Conservation (phyloP, 2,797 vertebrate genomes). For the Semotilus atromaculatus region DNA sequence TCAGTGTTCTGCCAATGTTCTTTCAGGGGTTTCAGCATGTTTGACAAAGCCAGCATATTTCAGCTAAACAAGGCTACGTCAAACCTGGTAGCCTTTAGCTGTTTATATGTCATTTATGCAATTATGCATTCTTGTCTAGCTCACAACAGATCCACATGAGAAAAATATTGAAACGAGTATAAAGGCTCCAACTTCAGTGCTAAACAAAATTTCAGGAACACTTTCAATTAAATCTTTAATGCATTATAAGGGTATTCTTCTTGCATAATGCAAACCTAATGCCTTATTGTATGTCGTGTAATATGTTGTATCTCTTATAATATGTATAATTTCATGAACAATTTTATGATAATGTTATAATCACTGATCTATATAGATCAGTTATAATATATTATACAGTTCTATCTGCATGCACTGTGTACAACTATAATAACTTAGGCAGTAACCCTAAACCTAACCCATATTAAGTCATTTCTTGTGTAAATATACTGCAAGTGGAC, state of each 20-base stretch:
- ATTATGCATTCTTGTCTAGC: not conserved
- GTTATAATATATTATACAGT: too few species aligned
- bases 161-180: not conserved
- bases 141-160: not conserved
- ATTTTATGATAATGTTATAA: not conserved
- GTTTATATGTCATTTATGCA: not conserved
- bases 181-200: not conserved
- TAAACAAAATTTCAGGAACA: not conserved
- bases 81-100: not conserved
- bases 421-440: not conserved
- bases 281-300: not conserved
- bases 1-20: conserved; percentile 23
- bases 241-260: not conserved
- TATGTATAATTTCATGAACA: not conserved
- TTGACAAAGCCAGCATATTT: conserved; percentile 16
- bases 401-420: not conserved
- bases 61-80: not conserved
- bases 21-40: not conserved
- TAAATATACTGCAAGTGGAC: not conserved
- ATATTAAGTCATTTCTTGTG: not conserved
- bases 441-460: not conserved
- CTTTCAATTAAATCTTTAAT: not conserved
- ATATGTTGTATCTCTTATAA: not conserved
- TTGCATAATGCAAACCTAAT: too few species aligned
- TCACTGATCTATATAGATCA: too few species aligned